phyloP scores from a whole-genome alignment of 2,113 vertebrate species.

The Trichechus manatus region DNA sequence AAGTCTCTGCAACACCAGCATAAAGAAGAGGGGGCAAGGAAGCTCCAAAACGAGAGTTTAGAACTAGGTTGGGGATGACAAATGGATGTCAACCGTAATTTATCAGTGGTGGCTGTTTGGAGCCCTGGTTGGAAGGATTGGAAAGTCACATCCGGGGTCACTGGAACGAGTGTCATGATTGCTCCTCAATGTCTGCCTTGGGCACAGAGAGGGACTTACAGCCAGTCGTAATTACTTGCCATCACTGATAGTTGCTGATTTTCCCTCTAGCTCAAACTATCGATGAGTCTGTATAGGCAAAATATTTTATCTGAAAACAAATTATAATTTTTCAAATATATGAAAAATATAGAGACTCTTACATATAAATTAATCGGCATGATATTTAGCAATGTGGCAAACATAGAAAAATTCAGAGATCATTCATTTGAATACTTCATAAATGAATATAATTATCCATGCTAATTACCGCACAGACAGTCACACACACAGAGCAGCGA shows the following conservation, averaged over 20 bases:
- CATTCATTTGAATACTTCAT: background rate
- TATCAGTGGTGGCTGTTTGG: background rate
- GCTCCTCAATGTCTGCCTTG: background rate
- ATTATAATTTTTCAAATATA: constrained; percentile 24
- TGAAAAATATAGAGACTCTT: background rate
- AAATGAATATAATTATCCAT: background rate
- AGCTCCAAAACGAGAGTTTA: background rate
- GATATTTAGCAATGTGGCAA: background rate
- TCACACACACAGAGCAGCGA: background rate
- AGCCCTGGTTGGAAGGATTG: background rate
- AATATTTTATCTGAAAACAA: constrained; percentile 36
- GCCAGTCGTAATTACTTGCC: background rate
- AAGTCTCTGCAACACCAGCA: background rate
- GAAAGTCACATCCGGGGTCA: background rate
- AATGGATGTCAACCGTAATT: background rate
- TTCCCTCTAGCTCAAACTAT: background rate
- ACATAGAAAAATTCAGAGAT: background rate
- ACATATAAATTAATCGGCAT: background rate
- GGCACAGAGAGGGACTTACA: background rate
- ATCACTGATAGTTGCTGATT: background rate
- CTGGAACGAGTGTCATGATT: background rate
- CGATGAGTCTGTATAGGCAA: background rate
- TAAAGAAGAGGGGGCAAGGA: background rate
- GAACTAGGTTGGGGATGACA: background rate
- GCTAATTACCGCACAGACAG: background rate